phyloP scores from a whole-genome alignment of 2,888 invertebrate genomes.

The Drosophila demipolita region DNA sequence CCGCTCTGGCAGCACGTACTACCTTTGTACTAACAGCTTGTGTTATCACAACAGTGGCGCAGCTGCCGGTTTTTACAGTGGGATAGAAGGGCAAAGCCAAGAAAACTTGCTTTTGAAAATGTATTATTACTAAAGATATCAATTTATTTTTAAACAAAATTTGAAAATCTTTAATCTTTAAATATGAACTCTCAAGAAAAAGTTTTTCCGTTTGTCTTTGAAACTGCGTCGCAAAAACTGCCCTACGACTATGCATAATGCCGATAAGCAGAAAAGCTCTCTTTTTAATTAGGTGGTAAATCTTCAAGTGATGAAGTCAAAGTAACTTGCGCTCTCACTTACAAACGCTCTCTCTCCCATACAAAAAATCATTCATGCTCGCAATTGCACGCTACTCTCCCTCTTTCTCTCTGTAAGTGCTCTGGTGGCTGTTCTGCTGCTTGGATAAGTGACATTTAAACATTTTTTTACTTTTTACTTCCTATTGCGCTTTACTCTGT shows the following conservation, averaged over 20 bases:
- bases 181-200: neutral
- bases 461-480: slow-evolving; percentile 51
- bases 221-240: slow-evolving; percentile 19
- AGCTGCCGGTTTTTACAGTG: slow-evolving; percentile 27
- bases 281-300: slow-evolving; percentile 41
- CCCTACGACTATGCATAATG: slow-evolving; percentile 28
- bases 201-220: neutral
- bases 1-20: slow-evolving; percentile 45
- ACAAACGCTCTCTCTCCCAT: slow-evolving; percentile 22
- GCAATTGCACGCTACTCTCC: slow-evolving; percentile 5
- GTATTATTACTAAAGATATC: neutral
- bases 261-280: slow-evolving; percentile 44
- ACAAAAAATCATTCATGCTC: slow-evolving; percentile 38
- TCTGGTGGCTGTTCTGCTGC: slow-evolving; percentile 8
- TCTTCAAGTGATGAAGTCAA: slow-evolving; percentile 34
- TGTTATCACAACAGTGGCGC: slow-evolving; percentile 64
- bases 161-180: neutral
- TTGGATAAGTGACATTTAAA: slow-evolving; percentile 46
- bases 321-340: slow-evolving; percentile 34
- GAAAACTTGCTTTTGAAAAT: neutral
- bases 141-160: neutral
- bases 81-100: slow-evolving; percentile 8
- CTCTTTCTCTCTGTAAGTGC: slow-evolving; percentile 9
- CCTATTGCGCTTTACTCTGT: slow-evolving; percentile 46
- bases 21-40: slow-evolving; percentile 47